These are phyloP conservation scores for Exaiptasia diaphana DNA, from an alignment of 64 coral and sea anemone genomes.

Conservation along the genomic window DNA sequence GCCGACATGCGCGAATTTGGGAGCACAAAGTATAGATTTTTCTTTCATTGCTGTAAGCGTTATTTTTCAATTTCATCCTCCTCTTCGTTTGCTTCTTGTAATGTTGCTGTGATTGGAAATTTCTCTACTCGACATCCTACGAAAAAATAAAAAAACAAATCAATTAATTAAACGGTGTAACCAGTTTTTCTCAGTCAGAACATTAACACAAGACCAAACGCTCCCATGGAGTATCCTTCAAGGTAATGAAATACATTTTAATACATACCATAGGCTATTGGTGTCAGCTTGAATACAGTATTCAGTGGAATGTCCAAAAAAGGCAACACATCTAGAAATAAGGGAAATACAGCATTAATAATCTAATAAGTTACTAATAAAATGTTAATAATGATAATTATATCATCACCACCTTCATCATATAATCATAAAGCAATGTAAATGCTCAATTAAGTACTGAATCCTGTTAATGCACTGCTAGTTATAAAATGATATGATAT, in stretches of 20 bases:
- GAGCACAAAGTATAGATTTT: too few relatives aligned
- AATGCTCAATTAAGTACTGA: too few relatives aligned
- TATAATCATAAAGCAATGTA: too few relatives aligned
- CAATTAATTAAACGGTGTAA: not conserved
- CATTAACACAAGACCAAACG: not conserved
- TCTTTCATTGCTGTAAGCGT: too few relatives aligned
- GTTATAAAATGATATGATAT: too few relatives aligned
- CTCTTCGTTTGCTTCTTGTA: too few relatives aligned
- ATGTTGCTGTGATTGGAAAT: not conserved
- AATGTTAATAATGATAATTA: too few relatives aligned
- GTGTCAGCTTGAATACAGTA: conserved; percentile 90
- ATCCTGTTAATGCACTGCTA: too few relatives aligned
- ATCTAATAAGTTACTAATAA: not conserved
- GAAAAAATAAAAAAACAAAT: not conserved
- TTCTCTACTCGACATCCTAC: conserved; percentile 8
- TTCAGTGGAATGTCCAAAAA: conserved; percentile 66
- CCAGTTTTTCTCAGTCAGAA: not conserved
- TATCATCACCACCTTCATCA: too few relatives aligned
- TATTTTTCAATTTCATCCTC: too few relatives aligned
- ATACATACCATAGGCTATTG: conserved; percentile 87
- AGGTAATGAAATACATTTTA: not conserved
- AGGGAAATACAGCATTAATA: not conserved
- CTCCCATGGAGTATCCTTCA: not conserved
- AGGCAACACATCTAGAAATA: conserved; percentile 52
- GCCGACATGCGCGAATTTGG: too few relatives aligned